phyloP scores from a whole-genome alignment of 2,888 invertebrate genomes.

The Notodonta dromedarius region DNA sequence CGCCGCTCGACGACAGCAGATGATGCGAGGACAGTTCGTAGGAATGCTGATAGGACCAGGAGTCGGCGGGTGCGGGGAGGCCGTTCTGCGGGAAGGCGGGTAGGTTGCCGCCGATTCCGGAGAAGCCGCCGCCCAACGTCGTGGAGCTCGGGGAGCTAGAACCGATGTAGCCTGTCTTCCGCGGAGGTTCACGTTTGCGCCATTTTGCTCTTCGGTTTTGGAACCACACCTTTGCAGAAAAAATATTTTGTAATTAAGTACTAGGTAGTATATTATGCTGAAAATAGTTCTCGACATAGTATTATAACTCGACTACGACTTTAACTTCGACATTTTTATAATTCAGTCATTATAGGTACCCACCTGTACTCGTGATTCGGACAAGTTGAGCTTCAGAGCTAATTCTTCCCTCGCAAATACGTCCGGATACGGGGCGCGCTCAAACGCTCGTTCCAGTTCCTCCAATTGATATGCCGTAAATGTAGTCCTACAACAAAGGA shows the following conservation, averaged over 20 bases:
- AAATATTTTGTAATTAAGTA: slow-evolving; percentile 24
- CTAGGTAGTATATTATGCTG: background rate
- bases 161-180: slow-evolving; percentile 92
- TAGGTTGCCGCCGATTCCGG: slow-evolving; percentile 75
- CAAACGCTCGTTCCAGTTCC: slow-evolving; percentile 96
- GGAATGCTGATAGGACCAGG: slow-evolving; percentile 91
- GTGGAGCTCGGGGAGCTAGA: slow-evolving; percentile 88
- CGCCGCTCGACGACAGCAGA: slow-evolving; percentile 87
- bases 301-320: too few species aligned
- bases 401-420: slow-evolving; percentile 97
- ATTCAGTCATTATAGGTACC: slow-evolving; percentile 8
- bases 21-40: slow-evolving; percentile 91
- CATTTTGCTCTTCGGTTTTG: slow-evolving; percentile 97
- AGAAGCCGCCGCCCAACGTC: slow-evolving; percentile 86
- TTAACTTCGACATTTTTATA: background rate
- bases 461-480: slow-evolving; percentile 98
- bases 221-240: slow-evolving; percentile 88
- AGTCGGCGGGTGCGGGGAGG: slow-evolving; percentile 88
- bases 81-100: slow-evolving; percentile 85
- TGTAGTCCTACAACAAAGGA: slow-evolving; percentile 89
- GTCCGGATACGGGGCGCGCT: slow-evolving; percentile 97
- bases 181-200: slow-evolving; percentile 96
- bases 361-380: slow-evolving; percentile 87
- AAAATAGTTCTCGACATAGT: too few species aligned
- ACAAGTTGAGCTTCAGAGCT: slow-evolving; percentile 94